phyloP scores from a whole-genome alignment of 2,888 invertebrate species.

The Aplocera efformata region DNA sequence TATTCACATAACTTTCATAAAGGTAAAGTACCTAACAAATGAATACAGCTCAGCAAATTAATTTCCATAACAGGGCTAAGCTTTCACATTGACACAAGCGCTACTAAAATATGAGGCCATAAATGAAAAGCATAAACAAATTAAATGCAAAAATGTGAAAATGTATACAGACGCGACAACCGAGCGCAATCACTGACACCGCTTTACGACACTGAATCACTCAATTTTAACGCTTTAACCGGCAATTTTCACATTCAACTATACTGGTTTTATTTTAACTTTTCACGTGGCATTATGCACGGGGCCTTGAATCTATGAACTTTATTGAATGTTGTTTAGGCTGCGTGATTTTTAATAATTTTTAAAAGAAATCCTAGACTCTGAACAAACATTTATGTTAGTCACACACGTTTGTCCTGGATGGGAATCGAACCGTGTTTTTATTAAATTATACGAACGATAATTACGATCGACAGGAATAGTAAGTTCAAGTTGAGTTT shows the following conservation, averaged over 20 bases:
- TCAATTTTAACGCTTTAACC: slow-evolving; percentile 38
- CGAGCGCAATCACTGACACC: slow-evolving; percentile 11
- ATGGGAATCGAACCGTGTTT: too few species aligned
- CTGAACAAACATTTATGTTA: too few species aligned
- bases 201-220: slow-evolving; percentile 36
- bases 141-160: slow-evolving; percentile 11
- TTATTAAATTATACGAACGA: too few species aligned
- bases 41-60: neutral
- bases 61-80: slow-evolving; percentile 7
- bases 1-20: too few species aligned
- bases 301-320: slow-evolving; percentile 15
- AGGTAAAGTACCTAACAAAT: neutral
- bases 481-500: too few species aligned
- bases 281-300: slow-evolving; percentile 5
- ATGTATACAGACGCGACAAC: slow-evolving; percentile 12
- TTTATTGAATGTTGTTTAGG: slow-evolving; percentile 6
- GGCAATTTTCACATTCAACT: slow-evolving; percentile 29
- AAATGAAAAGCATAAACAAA: slow-evolving; percentile 8
- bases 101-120: slow-evolving; percentile 3
- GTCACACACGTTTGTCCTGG: too few species aligned
- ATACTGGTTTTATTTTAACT: neutral
- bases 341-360: neutral
- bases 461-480: too few species aligned
- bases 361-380: too few species aligned
- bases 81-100: slow-evolving; percentile 1